Evolutionary conservation across 2,888 invertebrate genomes (phyloP).

Genomic region (Laspeyria flexula): DNA sequence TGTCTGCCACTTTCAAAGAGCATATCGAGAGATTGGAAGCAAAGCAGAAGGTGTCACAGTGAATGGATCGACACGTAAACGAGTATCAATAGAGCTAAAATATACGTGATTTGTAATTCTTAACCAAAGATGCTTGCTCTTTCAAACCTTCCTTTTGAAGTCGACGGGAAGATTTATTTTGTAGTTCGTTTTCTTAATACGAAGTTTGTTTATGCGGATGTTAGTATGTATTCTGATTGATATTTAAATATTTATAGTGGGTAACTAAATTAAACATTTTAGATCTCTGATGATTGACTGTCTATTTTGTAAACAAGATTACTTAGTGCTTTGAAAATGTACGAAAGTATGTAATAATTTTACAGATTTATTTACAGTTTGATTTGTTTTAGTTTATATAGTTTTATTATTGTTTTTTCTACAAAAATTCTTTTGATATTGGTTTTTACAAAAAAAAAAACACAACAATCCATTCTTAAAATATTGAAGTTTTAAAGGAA

Average conservation of each 20-base stretch:
- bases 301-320: no score
- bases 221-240: background rate
- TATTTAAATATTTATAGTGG: background rate
- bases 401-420: no score
- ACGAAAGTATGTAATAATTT: no score
- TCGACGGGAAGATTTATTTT: conserved; percentile 12
- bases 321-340: no score
- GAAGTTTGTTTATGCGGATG: conserved; percentile 2
- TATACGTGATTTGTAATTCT: conserved; percentile 53
- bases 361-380: no score
- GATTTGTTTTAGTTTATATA: no score
- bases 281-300: no score
- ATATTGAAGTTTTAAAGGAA: no score
- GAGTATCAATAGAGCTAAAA: conserved; percentile 54
- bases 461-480: no score
- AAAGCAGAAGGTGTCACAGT: conserved; percentile 62
- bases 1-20: conserved; percentile 64
- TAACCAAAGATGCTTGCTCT: conserved; percentile 7
- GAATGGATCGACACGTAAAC: conserved; percentile 60
- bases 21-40: conserved; percentile 48
- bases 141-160: conserved; percentile 12
- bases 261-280: no score
- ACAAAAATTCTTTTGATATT: no score
- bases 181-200: conserved; percentile 4
- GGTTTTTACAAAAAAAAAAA: no score